These are phyloP conservation scores for Hylia prasina DNA, from an alignment of 2,113 vertebrate genomes.

Conservation along the genomic window DNA sequence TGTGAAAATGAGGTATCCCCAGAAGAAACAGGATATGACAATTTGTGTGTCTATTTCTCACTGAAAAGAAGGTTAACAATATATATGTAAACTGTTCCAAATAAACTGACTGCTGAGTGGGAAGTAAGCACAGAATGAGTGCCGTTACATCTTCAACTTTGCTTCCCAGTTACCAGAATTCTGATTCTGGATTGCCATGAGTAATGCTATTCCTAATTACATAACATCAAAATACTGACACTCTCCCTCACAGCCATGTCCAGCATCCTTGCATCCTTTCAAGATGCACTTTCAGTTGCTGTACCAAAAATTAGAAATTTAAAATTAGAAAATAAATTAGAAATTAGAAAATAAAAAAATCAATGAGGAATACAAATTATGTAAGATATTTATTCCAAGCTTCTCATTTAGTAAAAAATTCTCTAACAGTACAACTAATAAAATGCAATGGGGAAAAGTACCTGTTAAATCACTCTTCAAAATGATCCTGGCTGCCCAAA, in stretches of 20 bases:
- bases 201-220: background rate
- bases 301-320: background rate
- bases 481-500: background rate
- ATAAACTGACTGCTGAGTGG: background rate
- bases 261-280: background rate
- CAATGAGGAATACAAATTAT: background rate
- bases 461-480: background rate
- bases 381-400: background rate
- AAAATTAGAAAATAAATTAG: no score
- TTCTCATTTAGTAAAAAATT: background rate
- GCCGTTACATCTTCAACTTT: background rate
- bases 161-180: background rate
- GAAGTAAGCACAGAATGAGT: background rate
- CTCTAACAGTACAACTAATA: background rate
- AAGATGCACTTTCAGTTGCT: background rate
- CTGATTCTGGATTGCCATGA: background rate
- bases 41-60: background rate
- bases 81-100: background rate
- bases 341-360: background rate
- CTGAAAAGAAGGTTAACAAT: background rate
- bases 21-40: background rate
- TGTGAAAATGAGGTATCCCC: background rate
- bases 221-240: background rate
- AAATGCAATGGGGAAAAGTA: background rate
- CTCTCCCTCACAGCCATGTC: background rate